A percentile compares a stretch with the other conserved stretches of the same genome.
phyloP scores from a whole-genome alignment of 2,797 vertebrate species.

The Thaleichthys pacificus region DNA sequence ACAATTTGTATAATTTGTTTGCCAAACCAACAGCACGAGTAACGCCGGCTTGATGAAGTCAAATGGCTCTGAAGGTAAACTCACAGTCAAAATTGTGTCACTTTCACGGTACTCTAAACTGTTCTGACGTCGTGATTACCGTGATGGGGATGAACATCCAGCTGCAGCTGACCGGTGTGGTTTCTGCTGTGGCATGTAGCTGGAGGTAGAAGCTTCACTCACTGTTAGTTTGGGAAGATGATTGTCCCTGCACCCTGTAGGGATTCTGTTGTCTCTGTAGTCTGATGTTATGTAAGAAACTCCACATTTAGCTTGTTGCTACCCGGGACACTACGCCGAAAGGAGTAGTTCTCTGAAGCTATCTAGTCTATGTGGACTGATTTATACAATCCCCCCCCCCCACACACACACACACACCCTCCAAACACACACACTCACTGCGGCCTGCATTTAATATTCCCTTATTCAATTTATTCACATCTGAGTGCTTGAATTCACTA shows the following conservation, averaged over 20 bases:
- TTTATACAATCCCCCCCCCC: background rate
- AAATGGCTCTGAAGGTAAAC: no score
- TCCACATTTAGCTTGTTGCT: background rate
- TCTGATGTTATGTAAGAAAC: background rate
- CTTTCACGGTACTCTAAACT: no score
- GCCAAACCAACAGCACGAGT: constrained; percentile 33
- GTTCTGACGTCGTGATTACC: no score
- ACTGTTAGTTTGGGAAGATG: background rate
- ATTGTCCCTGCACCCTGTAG: no score
- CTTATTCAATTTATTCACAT: constrained; percentile 34
- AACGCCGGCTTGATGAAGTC: constrained; percentile 43
- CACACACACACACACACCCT: background rate
- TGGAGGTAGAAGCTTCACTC: background rate
- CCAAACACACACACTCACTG: background rate
- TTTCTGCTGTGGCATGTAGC: background rate
- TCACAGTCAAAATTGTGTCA: no score
- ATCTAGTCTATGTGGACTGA: background rate
- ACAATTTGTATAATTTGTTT: constrained; percentile 50
- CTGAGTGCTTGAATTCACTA: constrained; percentile 26
- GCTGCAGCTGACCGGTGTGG: background rate
- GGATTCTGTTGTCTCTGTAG: background rate
- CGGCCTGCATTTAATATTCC: constrained; percentile 20
- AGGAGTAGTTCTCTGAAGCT: background rate
- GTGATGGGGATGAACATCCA: background rate
- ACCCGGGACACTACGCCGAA: background rate